Conservation (phyloP, 2,797 vertebrate species). For the Apodemus agrarius region DNA sequence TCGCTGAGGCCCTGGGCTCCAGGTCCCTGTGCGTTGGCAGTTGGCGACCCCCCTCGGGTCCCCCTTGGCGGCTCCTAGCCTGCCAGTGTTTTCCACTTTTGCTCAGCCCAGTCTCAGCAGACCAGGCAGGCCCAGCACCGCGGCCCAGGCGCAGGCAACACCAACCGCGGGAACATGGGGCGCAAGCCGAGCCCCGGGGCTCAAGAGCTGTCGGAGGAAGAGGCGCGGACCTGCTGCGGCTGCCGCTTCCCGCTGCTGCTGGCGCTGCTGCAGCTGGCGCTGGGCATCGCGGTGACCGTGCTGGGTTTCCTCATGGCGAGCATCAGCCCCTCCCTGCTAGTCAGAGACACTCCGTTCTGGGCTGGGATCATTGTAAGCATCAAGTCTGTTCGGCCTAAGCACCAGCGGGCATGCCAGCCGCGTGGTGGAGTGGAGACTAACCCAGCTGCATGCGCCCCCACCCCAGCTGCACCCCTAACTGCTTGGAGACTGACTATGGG, state of each 20-base stretch:
- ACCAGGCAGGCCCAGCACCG: constrained; percentile 82
- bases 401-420: constrained; percentile 82
- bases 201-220: constrained; percentile 82
- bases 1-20: neutral
- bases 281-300: constrained; percentile 91
- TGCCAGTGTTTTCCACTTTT: constrained; percentile 99
- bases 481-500: constrained; percentile 14
- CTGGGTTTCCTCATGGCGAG: constrained; percentile 96
- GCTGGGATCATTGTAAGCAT: constrained; percentile 99
- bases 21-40: constrained; percentile 86
- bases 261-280: constrained; percentile 94
- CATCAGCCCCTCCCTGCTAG: constrained; percentile 93
- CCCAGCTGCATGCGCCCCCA: constrained; percentile 83
- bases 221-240: constrained; percentile 91
- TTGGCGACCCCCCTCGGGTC: constrained; percentile 90
- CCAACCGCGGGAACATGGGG: neutral
- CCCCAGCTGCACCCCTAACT: constrained; percentile 55
- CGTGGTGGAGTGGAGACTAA: constrained; percentile 85
- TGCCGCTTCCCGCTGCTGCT: constrained; percentile 96
- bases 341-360: constrained; percentile 98
- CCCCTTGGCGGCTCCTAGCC: constrained; percentile 90
- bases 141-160: neutral
- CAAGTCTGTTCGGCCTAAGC: constrained; percentile 80
- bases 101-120: constrained; percentile 93
- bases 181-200: neutral